Evolutionary conservation across 2,797 vertebrate genomes (phyloP).

Genomic region (Manis pentadactyla): DNA sequence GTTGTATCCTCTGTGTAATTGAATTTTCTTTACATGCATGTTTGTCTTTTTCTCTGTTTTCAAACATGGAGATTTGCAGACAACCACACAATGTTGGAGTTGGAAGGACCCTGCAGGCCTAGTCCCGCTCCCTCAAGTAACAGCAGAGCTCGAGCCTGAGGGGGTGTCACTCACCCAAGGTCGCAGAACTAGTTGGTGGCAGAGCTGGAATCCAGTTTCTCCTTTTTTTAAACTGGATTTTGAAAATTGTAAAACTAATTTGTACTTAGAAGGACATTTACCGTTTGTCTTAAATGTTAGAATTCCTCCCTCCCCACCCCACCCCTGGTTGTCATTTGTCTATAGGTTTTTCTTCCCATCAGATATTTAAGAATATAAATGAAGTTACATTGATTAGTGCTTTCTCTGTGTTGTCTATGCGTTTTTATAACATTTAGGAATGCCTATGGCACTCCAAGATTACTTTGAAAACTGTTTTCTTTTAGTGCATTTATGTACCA

Average conservation of each 20-base stretch:
- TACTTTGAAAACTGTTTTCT: constrained; percentile 6
- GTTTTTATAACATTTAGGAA: constrained; percentile 25
- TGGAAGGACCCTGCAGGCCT: background rate
- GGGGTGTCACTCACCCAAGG: background rate
- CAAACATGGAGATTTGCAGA: background rate
- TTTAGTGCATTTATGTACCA: background rate
- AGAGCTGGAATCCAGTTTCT: background rate
- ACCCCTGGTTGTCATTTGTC: background rate
- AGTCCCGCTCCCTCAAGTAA: background rate
- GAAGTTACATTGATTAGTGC: background rate
- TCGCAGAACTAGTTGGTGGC: background rate
- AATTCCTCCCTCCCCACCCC: fast-evolving
- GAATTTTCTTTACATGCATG: background rate
- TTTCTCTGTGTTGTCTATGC: background rate
- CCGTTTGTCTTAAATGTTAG: background rate
- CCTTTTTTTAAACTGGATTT: constrained; percentile 13
- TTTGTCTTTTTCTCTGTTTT: background rate
- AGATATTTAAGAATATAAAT: background rate
- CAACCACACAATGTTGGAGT: background rate
- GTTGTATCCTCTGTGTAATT: background rate
- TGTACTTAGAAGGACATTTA: background rate
- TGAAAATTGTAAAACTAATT: background rate
- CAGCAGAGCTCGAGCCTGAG: background rate
- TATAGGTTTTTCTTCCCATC: background rate
- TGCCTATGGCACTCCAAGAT: background rate